These are phyloP conservation scores for Sceloporus tristichus DNA, from an alignment of 2,113 vertebrate species.

Conservation along the genomic window DNA sequence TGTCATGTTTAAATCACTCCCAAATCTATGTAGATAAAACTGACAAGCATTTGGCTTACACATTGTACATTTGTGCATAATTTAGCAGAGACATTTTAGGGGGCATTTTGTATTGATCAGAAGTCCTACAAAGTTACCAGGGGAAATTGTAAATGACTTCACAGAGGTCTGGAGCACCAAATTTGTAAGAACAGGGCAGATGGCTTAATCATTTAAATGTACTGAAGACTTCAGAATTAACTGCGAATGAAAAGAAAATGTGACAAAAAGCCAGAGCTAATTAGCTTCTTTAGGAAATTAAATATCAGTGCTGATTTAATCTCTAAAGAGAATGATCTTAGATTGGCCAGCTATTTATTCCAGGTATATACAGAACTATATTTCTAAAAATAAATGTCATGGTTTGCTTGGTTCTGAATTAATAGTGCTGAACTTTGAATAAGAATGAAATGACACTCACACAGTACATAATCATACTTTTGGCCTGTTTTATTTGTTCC, in stretches of 20 bases:
- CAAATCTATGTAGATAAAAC: background rate
- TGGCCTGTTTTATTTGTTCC: background rate
- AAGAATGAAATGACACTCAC: too few relatives aligned
- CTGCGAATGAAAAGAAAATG: constrained; percentile 23
- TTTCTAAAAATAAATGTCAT: background rate
- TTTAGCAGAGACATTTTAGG: constrained; percentile 20
- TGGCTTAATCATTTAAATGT: constrained; percentile 28
- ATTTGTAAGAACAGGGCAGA: constrained; percentile 29
- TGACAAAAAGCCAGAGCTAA: constrained; percentile 26
- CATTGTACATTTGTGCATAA: background rate
- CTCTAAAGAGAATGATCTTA: accelerated
- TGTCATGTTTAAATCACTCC: background rate
- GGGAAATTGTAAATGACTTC: constrained; percentile 15
- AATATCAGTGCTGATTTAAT: background rate
- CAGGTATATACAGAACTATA: background rate
- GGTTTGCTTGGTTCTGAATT: background rate
- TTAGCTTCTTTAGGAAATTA: constrained; percentile 25
- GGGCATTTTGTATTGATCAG: background rate
- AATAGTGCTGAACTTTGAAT: background rate
- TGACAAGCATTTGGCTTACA: constrained; percentile 13
- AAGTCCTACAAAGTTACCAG: background rate
- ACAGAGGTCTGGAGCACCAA: background rate
- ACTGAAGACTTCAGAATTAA: constrained; percentile 27
- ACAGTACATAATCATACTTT: background rate
- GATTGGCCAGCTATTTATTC: constrained; percentile 30